A percentile compares a stretch with the other conserved stretches of the same genome.
phyloP scores from a whole-genome alignment of 2,797 vertebrate species.

The Naso thynnoides region DNA sequence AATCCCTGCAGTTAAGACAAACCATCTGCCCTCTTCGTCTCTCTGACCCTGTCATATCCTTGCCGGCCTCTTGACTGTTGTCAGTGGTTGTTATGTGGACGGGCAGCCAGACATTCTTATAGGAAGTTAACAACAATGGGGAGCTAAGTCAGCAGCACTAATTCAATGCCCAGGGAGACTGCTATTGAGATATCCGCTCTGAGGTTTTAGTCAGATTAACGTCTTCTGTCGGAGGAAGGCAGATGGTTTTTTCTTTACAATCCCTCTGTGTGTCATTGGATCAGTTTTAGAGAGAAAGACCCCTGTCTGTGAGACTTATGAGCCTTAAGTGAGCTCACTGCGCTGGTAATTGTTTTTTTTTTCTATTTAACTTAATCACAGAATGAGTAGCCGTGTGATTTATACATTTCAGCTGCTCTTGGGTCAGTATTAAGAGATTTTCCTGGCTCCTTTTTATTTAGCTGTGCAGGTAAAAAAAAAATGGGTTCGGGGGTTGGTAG shows the following conservation, averaged over 20 bases:
- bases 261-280: slow-evolving; percentile 56
- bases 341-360: slow-evolving; percentile 44
- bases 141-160: slow-evolving; percentile 68
- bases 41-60: slow-evolving; percentile 31
- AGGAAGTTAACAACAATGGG: slow-evolving; percentile 73
- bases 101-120: slow-evolving; percentile 61
- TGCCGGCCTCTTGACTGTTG: slow-evolving; percentile 42
- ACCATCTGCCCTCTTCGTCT: background rate
- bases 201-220: slow-evolving; percentile 74
- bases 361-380: slow-evolving; percentile 9
- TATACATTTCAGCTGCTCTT: background rate
- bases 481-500: background rate
- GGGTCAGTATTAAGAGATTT: background rate
- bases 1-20: slow-evolving; percentile 14
- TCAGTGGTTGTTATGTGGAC: slow-evolving; percentile 58
- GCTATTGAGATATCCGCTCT: slow-evolving; percentile 68
- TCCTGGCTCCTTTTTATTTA: background rate
- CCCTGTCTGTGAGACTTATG: slow-evolving; percentile 52
- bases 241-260: slow-evolving; percentile 62
- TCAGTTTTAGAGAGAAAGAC: slow-evolving; percentile 58
- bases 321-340: slow-evolving; percentile 42
- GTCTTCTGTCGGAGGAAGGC: slow-evolving; percentile 48
- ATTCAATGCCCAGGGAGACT: slow-evolving; percentile 65
- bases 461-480: background rate
- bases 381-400: background rate